phyloP scores from a whole-genome alignment of 2,113 vertebrate genomes.

The Sorex araneus region DNA sequence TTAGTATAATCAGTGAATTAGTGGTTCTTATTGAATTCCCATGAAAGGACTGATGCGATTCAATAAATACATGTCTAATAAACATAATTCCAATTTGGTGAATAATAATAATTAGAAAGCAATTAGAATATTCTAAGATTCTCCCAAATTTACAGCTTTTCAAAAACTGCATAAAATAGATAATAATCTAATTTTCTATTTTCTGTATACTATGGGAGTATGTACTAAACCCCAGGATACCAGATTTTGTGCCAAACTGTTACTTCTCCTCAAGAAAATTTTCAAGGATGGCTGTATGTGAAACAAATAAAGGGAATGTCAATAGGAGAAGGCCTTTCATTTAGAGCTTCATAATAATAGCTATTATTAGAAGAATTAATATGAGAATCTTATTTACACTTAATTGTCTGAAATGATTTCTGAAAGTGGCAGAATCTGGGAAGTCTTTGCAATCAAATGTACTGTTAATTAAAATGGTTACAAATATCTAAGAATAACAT shows the following conservation, averaged over 20 bases:
- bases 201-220: not conserved
- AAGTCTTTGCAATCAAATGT: not conserved
- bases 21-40: not conserved
- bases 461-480: not conserved
- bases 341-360: not conserved
- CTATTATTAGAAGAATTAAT: not conserved
- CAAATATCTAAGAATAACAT: not conserved
- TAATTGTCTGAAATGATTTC: slow-evolving; percentile 44
- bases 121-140: not conserved
- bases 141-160: not conserved
- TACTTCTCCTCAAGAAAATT: not conserved
- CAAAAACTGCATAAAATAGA: not conserved
- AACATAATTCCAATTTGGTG: not conserved
- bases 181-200: not conserved
- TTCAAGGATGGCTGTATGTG: not conserved
- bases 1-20: not conserved
- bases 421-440: not conserved
- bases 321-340: not conserved
- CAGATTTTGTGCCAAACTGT: not conserved
- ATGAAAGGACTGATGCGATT: not conserved
- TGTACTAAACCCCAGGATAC: not conserved
- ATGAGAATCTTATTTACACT: slow-evolving; percentile 40
- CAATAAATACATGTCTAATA: not conserved
- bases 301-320: not conserved
- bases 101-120: not conserved